Conservation (phyloP, 2,888 invertebrate species). For the Arenicola marina region DNA sequence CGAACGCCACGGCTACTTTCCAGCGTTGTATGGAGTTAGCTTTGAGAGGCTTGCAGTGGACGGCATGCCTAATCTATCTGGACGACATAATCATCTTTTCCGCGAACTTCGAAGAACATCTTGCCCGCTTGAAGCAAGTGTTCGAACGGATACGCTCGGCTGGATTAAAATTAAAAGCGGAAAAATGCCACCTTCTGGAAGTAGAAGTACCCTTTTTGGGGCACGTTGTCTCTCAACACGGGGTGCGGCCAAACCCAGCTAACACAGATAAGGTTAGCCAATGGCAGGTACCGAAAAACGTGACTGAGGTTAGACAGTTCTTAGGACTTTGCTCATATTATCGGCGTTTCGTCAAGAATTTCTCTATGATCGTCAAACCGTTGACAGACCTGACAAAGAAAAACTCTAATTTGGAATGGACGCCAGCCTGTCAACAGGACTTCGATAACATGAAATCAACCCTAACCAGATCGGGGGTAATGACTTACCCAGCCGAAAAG, state of each 20-base stretch:
- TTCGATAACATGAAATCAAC: slow-evolving; percentile 1
- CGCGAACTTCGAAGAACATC: neutral
- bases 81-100: slow-evolving; percentile 4
- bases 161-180: neutral
- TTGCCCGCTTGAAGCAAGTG: neutral
- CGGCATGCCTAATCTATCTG: neutral
- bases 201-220: slow-evolving; percentile 1
- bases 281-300: neutral
- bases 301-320: slow-evolving; percentile 1
- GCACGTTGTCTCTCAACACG: neutral
- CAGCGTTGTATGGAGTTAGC: neutral
- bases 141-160: neutral
- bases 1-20: slow-evolving; percentile 12
- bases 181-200: slow-evolving; percentile 1
- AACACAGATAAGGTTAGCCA: neutral
- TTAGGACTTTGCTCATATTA: slow-evolving; percentile 4
- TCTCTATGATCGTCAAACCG: slow-evolving; percentile 1
- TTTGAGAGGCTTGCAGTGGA: neutral
- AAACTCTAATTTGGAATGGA: neutral
- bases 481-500: neutral
- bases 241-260: neutral
- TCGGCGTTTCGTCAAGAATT: slow-evolving; percentile 3
- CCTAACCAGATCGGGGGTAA: neutral
- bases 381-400: slow-evolving; percentile 7
- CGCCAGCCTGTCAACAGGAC: neutral